Evolutionary conservation across 2,113 vertebrate genomes (phyloP), one percentile per base, ranked within the genome.

Genomic region (Carlito syrichta): DNA sequence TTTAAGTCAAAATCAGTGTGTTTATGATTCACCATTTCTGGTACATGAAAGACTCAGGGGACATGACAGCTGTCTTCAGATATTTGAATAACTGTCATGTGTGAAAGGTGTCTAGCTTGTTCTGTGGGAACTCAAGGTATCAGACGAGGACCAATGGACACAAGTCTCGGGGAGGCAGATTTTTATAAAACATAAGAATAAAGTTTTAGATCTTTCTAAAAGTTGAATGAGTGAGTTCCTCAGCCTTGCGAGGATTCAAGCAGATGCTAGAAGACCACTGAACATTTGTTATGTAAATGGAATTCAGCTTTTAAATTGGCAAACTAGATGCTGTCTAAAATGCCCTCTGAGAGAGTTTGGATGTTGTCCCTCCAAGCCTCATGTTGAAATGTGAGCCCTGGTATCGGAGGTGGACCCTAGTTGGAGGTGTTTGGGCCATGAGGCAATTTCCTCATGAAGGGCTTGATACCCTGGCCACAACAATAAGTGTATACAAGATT

Each of bases 151-250:
- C 0, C 43, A 82, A 27, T 52, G 81, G 89, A 84, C 32, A 66
- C 17, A 50, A 35, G 19, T 45, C 56, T 95, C 10, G 38, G 40
- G 32, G 45, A 89, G 25, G 50, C 32, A 95, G n/a, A 54, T 11
- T 96, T 77, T 87, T 82, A 58, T 81, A 66, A 94, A 58, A 79
- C 23, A 7, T 73, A 74, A 87, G 81, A 87, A 56, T 93, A 93
- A 74, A 56, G n/a, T 69, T 69, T 91, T 14, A 90, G 81, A 74
- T 52, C 45, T 94, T 95, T 86, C 45, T 62, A 10, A 96, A 96
- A 77, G 91, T 66, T 32, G 25, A 88, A n/a, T 43, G 11, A 0
- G 10, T 54, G 60, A 56, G 16, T 68, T 93, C 56, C 38, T 32
- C n/a, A 77, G 25, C 23, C 45, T 43, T 63, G 13, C 2, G 40